A percentile compares a stretch with the other conserved stretches of the same genome.
Evolutionary conservation across 2,888 invertebrate species (phyloP).

Genomic region (Geotrupes spiniger): DNA sequence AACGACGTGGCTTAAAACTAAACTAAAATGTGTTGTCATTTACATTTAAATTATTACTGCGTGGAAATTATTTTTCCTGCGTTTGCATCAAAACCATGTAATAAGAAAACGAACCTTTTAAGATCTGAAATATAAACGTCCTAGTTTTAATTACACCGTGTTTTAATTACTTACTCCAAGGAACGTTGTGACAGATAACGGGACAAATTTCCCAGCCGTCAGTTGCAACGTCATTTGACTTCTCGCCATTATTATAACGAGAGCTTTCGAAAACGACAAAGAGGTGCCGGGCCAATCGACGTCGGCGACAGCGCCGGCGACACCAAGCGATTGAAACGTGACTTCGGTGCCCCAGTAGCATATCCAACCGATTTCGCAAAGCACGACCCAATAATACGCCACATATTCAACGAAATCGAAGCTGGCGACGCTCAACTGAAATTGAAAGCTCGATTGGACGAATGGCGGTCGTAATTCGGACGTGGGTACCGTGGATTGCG

Average conservation of each 20-base stretch:
- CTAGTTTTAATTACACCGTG: neutral
- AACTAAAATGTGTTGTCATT: no score
- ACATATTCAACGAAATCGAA: constrained; percentile 25
- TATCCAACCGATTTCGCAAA: constrained; percentile 29
- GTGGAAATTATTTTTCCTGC: no score
- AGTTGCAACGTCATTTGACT: constrained; percentile 27
- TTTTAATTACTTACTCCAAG: constrained; percentile 21
- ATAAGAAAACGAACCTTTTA: constrained; percentile 26
- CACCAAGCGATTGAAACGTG: constrained; percentile 23
- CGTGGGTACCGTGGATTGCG: constrained; percentile 17
- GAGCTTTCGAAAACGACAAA: constrained; percentile 20
- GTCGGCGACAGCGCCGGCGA: constrained; percentile 25
- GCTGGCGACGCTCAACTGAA: constrained; percentile 23
- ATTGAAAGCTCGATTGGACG: neutral
- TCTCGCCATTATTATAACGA: constrained; percentile 27
- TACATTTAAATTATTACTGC: no score
- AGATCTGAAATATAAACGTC: constrained; percentile 16
- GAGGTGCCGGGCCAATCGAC: constrained; percentile 24
- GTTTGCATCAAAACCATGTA: constrained; percentile 23
- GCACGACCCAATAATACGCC: constrained; percentile 27
- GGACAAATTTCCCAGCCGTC: constrained; percentile 31
- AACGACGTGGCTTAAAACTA: no score
- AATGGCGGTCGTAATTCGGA: neutral
- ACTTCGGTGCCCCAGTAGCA: constrained; percentile 33
- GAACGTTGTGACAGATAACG: constrained; percentile 25